phyloP scores from a whole-genome alignment of 2,888 invertebrate genomes.

The Agrochola macilenta region DNA sequence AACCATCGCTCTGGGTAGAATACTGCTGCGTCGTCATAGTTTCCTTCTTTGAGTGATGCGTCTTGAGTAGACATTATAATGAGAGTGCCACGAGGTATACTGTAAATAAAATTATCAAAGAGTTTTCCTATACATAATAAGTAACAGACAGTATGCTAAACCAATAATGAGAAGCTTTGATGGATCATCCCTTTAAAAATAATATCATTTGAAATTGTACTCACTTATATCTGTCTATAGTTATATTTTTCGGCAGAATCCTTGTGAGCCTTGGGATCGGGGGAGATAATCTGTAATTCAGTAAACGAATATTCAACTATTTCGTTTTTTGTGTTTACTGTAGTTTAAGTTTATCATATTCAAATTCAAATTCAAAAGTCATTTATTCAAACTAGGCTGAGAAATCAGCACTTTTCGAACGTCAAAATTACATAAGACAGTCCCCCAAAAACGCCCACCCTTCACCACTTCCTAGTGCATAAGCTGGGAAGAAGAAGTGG shows the following conservation, averaged over 20 bases:
- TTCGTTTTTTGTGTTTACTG: constrained; percentile 2
- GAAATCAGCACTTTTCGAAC: no score
- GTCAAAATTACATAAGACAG: no score
- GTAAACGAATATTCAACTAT: constrained; percentile 10
- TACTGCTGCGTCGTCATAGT: constrained; percentile 91
- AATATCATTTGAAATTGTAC: constrained; percentile 53
- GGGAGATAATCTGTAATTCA: constrained; percentile 89
- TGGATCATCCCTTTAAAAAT: not conserved
- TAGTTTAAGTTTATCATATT: not conserved
- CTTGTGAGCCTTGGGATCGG: constrained; percentile 92
- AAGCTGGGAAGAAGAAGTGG: no score
- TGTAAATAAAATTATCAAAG: constrained; percentile 59
- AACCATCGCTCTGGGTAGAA: constrained; percentile 92
- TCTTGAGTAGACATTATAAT: constrained; percentile 92
- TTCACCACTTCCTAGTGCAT: no score
- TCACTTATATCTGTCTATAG: constrained; percentile 91
- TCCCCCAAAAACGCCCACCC: no score
- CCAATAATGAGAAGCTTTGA: not conserved
- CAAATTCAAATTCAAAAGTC: no score
- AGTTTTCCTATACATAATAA: not conserved
- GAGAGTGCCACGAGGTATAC: constrained; percentile 90
- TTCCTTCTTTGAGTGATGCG: constrained; percentile 91
- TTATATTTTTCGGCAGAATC: constrained; percentile 90
- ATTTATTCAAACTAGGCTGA: no score
- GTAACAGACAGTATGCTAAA: constrained; percentile 1